Evolutionary conservation across 1,140 invertebrate species (phyloP), one percentile per base, ranked within the genome.

Genomic region (Drosophila triauraria): DNA sequence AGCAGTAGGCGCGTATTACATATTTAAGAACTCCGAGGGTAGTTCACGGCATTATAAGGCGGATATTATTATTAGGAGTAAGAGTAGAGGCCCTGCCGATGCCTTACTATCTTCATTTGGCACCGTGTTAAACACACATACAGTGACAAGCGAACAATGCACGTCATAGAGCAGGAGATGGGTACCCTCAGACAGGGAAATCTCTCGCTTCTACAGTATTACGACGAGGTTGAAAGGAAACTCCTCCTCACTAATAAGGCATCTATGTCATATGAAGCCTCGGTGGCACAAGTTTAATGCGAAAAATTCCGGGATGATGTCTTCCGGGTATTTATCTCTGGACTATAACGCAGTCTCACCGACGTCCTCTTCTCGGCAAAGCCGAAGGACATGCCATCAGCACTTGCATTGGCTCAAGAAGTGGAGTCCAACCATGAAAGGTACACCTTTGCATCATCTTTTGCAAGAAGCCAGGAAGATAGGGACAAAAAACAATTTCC

Each of bases 371-470:
- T 72, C 30, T 43, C 75, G 25, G 35, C 67, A 9, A 23, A 62
- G 3, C 50, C 50, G 4, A 51, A 35, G 44, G 6, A 47, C 27
- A 60, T 32, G 43, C 25, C 12, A 2, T 13, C 46, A 13, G 10
- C 46, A 6, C 46, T 47, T 25, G 46, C 46, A 4, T 25, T 47
- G 23, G 23, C 20, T 2, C 53, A 74, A 23, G 63, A 65, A 12
- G 58, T 60, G 25, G 58, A 78, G 35, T 17, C 38, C 2, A 70
- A 74, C 35, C 68, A 80, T 4, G 30, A 68, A 4, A 47, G 53
- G 5, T 56, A 46, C 27, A 17, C 27, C 27, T 27, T 27, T 27
- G 20, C 46, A 27, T 25, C 10, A 30, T 48, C 25, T 30, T 48
- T 27, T 15, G 47, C 43, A 20, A 27, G 10, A 7, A 48, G 47